Percentiles rank a stretch among this genome's conserved stretches.
These are phyloP conservation scores for Semotilus atromaculatus DNA, from an alignment of 2,797 vertebrate genomes.

Conservation along the genomic window DNA sequence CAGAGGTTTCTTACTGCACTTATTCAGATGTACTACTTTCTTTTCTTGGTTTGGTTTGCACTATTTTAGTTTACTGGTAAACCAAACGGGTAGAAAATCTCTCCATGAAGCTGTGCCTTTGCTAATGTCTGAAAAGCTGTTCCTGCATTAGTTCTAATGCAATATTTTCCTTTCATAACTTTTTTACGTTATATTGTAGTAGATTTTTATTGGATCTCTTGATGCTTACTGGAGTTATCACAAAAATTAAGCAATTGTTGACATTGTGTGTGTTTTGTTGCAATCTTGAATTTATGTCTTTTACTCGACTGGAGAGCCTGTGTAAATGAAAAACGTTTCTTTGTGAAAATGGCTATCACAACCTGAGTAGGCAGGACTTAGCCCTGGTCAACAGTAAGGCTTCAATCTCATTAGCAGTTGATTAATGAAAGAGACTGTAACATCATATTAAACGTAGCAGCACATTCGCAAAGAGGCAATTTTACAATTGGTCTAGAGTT, in stretches of 20 bases:
- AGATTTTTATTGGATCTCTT: not conserved
- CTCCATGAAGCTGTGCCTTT: not conserved
- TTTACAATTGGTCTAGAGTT: constrained; percentile 81
- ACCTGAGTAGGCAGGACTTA: constrained; percentile 59
- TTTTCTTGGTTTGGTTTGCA: constrained; percentile 41
- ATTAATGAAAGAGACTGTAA: constrained; percentile 80
- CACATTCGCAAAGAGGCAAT: constrained; percentile 75
- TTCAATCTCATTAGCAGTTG: constrained; percentile 76
- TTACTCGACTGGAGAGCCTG: constrained; percentile 1
- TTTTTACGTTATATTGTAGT: not conserved
- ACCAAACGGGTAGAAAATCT: constrained; percentile 38
- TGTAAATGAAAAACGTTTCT: constrained; percentile 36
- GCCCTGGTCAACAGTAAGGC: constrained; percentile 72
- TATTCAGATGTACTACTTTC: constrained; percentile 30
- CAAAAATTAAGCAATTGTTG: constrained; percentile 7
- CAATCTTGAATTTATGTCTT: not conserved
- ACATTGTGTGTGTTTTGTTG: not conserved
- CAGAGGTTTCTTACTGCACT: not conserved
- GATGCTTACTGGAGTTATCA: not conserved
- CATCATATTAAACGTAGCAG: constrained; percentile 74
- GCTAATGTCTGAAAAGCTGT: not conserved
- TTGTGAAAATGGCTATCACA: constrained; percentile 49
- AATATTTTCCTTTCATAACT: not conserved
- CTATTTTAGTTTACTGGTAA: constrained; percentile 52
- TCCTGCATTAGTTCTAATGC: not conserved